Percentiles rank a stretch among this genome's conserved stretches.
phyloP scores from a whole-genome alignment of 2,113 vertebrate genomes.

The Baryphthengus martii region DNA sequence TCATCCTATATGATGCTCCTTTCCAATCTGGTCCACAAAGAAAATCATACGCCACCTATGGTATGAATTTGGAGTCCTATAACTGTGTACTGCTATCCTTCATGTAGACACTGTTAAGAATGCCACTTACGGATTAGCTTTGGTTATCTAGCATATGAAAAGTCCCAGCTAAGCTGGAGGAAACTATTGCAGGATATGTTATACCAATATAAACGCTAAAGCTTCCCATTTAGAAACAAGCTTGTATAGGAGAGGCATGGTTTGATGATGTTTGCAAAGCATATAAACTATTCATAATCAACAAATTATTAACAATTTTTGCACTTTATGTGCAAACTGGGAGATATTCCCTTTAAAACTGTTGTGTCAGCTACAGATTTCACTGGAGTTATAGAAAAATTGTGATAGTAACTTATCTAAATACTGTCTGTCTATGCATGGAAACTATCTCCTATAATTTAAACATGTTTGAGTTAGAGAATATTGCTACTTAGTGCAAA shows the following conservation, averaged over 20 bases:
- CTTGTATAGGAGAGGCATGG: neutral
- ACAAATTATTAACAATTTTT: neutral
- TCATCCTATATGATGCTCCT: neutral
- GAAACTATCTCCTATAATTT: neutral
- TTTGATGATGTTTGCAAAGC: neutral
- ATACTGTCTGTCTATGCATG: neutral
- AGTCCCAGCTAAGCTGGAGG: neutral
- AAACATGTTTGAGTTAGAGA: neutral
- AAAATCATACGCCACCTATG: neutral
- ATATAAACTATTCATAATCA: neutral
- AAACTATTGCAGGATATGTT: neutral
- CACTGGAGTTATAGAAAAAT: neutral
- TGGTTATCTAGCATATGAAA: neutral
- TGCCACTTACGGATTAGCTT: neutral
- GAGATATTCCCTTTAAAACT: neutral
- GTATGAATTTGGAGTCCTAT: neutral
- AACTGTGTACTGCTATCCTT: neutral
- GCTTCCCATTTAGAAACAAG: neutral
- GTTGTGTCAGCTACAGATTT: neutral
- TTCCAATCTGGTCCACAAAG: neutral
- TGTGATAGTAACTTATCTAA: neutral
- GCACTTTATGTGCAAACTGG: neutral
- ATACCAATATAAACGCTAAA: neutral
- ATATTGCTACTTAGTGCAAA: neutral
- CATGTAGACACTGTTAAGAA: neutral